Evolutionary conservation across 2,113 vertebrate genomes (phyloP), one percentile per base, ranked within the genome.

Genomic region (Vulpes ferrilata): DNA sequence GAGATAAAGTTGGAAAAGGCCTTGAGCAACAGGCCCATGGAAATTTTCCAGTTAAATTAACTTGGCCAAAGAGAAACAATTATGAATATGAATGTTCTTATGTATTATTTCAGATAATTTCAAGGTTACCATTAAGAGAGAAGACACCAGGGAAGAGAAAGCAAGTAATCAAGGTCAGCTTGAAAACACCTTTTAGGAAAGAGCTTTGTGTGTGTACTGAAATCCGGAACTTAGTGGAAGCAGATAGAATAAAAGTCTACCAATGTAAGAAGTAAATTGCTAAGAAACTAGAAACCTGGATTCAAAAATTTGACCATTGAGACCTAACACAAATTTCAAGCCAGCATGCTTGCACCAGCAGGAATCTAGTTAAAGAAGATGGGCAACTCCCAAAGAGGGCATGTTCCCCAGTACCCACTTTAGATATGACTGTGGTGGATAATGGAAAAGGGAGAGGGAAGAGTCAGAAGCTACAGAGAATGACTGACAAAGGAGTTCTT

Each of bases 171-270:
- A 16, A 53, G 35, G 27, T 48, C 8, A 82, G 32, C 43, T 60
- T 94, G 43, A 71, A 88, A 76, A 71, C 7, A 20, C 60, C 32
- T 93, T 74, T 92, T 73, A 83, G 78, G n/a, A 81, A 76, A 92
- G 35, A 76, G 11, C 53, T 76, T 88, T n/a, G 17, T 25, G 5
- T 59, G 10, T 60, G 20, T 57, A 3, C 17, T 12, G 79, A 85
- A 65, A 73, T 25, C 5, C 6, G 38, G 10, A 55, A 82, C 55
- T 67, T 20, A 23, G 57, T 30, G 11, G 64, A 92, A 59, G 55
- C 32, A 67, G 64, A 53, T 5, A 53, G 15, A 94, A 69, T 17
- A 71, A 38, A 93, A 82, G 53, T 19, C 20, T 69, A 20, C 60
- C 48, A 93, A 11, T 38, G 30, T 93, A 60, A 53, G 65, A 89